Evolutionary conservation across 2,888 invertebrate genomes (phyloP), one percentile per base, ranked within the genome.

Genomic region (Ochropacha duplaris): DNA sequence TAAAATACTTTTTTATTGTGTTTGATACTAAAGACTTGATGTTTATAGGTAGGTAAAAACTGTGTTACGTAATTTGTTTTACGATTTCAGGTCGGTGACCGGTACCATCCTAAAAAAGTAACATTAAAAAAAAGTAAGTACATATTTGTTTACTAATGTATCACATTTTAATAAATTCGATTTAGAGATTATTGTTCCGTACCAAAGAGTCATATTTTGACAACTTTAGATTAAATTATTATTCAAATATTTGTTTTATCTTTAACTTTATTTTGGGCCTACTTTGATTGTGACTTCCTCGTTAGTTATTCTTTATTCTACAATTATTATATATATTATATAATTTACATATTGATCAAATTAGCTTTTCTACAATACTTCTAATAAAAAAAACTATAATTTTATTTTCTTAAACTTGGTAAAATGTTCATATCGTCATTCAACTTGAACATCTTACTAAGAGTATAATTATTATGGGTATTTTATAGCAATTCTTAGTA

Each of bases 401-500:
- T 0, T 14, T 16, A 22, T 49, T 19, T 14, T 49, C 14, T 49
- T 22, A 49, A 49, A 14, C 11, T 0, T 14, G 19, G 4, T 22
- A 5, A 5, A 22, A 22, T 8, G 2, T 22, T 16, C 49, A 22
- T 24, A 9, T 61, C 44, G 54, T 58, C 55, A 61, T 68, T 58
- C 61, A 62, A 69, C 49, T 50, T 64, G 24, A 44, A 5, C 9
- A 61, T 62, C 58, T 59, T 54, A 64, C 51, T 57, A 26, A 34
- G 50, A 16, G 54, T 63, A 62, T 54, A 61, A 64, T 68, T 62
- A 62, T 66, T 64, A 66, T 66, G 54, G 64, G 58, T 54, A 66
- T 67, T 74, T 72, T 69, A 66, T 62, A 65, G 16, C 50, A 49
- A 34, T 61, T 65, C 63, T 34, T 61, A 55, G 64, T n/a, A 44